These are phyloP conservation scores for Synergus itoensis DNA, from an alignment of 2,888 invertebrate genomes.

Conservation along the genomic window DNA sequence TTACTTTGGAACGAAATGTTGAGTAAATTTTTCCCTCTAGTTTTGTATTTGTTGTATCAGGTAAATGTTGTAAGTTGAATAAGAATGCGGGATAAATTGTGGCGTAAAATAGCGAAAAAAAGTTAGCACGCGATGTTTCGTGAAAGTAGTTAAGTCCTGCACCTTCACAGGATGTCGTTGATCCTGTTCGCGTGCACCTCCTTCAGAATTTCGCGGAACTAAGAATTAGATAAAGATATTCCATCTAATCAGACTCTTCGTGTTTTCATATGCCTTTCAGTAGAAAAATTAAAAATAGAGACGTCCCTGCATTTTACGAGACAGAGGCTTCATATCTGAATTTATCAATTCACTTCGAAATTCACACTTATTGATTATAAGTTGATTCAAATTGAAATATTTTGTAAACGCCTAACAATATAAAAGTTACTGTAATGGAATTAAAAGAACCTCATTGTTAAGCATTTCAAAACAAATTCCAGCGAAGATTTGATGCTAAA, in stretches of 20 bases:
- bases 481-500: neutral
- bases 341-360: neutral
- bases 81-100: slow-evolving; percentile 32
- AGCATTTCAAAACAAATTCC: neutral
- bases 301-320: slow-evolving; percentile 24
- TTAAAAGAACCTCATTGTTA: neutral
- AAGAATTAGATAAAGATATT: slow-evolving; percentile 39
- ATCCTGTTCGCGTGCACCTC: slow-evolving; percentile 58
- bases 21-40: neutral
- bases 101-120: slow-evolving; percentile 12
- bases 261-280: slow-evolving; percentile 32
- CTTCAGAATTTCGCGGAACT: slow-evolving; percentile 38
- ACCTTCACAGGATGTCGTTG: slow-evolving; percentile 61
- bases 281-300: slow-evolving; percentile 33
- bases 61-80: slow-evolving; percentile 34
- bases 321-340: neutral
- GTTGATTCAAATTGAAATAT: no score
- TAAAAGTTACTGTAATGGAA: no score
- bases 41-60: slow-evolving; percentile 14
- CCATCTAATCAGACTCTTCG: slow-evolving; percentile 44
- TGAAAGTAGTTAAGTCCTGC: slow-evolving; percentile 57
- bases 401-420: no score
- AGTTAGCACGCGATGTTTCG: slow-evolving; percentile 58
- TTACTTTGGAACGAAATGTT: neutral
- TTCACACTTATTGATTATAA: no score